Evolutionary conservation across 2,888 invertebrate species (phyloP).

Genomic region (Rhamnusium bicolor): DNA sequence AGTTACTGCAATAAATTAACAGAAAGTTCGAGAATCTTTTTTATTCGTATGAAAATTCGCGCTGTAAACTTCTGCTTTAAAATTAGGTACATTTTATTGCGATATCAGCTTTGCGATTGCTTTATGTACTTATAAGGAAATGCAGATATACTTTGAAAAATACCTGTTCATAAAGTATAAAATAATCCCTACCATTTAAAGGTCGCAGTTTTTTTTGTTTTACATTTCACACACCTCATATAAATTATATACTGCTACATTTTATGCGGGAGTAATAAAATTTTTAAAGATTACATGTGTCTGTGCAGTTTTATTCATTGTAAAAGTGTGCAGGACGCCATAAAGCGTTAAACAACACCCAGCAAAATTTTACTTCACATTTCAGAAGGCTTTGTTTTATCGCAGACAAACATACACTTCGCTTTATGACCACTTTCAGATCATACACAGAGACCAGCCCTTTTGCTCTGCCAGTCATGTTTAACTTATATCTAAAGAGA

Average conservation of each 20-base stretch:
- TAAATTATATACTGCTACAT: conserved; percentile 26
- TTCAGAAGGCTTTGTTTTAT: conserved; percentile 50
- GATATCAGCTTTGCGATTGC: background rate
- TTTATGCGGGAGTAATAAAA: conserved; percentile 29
- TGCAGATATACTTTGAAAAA: background rate
- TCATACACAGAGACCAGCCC: conserved; percentile 33
- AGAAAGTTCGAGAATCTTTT: background rate
- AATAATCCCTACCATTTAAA: background rate
- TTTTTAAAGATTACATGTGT: conserved; percentile 26
- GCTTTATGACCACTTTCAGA: conserved; percentile 44
- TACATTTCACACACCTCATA: conserved; percentile 8
- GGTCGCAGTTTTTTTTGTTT: background rate
- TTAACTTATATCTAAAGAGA: background rate
- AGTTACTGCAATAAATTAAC: too few species aligned
- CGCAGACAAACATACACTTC: conserved; percentile 46
- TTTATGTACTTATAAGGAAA: background rate
- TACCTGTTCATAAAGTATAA: conserved; percentile 7
- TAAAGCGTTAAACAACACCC: conserved; percentile 44
- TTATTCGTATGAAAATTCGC: background rate
- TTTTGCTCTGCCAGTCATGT: conserved; percentile 4
- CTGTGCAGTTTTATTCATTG: conserved; percentile 32
- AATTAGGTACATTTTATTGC: background rate
- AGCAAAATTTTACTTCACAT: conserved; percentile 42
- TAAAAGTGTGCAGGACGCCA: conserved; percentile 36
- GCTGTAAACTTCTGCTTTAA: background rate